A percentile compares a stretch with the other conserved stretches of the same genome.
These are phyloP conservation scores for Aeoliscus strigatus DNA, from an alignment of 2,797 vertebrate genomes.

Conservation along the genomic window DNA sequence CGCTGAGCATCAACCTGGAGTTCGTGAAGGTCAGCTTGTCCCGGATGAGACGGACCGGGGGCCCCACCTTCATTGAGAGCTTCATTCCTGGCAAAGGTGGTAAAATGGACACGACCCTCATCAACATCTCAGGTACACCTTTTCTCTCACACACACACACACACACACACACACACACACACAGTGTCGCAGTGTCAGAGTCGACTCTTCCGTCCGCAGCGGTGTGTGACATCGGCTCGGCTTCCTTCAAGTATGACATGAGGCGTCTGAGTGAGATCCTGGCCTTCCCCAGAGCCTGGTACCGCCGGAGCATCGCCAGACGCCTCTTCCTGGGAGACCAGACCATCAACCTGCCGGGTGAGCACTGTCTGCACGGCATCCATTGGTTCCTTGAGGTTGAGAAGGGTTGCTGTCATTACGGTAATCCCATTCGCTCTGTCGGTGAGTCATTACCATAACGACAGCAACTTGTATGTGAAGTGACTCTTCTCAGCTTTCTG, in stretches of 20 bases:
- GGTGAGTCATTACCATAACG: too few species aligned
- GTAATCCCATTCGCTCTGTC: too few species aligned
- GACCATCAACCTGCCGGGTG: constrained; percentile 94
- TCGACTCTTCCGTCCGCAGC: too few species aligned
- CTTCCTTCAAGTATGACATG: constrained; percentile 99
- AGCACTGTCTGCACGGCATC: too few species aligned
- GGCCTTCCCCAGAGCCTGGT: constrained; percentile 97
- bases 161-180: too few species aligned
- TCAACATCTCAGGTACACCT: constrained; percentile 94
- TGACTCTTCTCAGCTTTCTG: too few species aligned
- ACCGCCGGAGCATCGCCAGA: constrained; percentile 93
- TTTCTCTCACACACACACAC: too few species aligned
- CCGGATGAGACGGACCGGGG: constrained; percentile 89
- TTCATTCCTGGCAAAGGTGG: constrained; percentile 82
- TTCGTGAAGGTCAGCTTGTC: constrained; percentile 98
- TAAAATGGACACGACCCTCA: constrained; percentile 96
- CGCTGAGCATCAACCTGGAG: constrained; percentile 95
- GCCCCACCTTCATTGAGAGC: constrained; percentile 89
- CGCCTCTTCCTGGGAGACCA: constrained; percentile 96
- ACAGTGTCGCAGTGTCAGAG: too few species aligned
- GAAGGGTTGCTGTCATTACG: too few species aligned
- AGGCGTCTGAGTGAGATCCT: constrained; percentile 95
- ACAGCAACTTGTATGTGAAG: too few species aligned
- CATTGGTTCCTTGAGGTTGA: too few species aligned
- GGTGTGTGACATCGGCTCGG: constrained; percentile 97